Evolutionary conservation across 2,113 vertebrate species (phyloP).

Genomic region (Varanus komodoensis): DNA sequence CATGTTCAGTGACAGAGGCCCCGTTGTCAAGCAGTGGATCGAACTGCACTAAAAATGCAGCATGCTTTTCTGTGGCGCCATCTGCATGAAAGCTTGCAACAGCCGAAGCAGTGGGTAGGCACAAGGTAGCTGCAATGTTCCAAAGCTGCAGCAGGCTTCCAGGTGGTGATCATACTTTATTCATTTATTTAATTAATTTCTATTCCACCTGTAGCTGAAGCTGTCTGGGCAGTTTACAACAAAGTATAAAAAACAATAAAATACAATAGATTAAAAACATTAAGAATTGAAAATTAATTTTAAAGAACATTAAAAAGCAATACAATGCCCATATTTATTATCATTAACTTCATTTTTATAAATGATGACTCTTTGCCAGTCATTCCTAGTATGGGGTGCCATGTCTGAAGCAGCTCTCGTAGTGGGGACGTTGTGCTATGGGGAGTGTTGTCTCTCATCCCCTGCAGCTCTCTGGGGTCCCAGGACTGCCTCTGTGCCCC

Average conservation of each 20-base stretch:
- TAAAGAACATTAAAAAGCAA: too few species aligned
- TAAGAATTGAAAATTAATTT: too few species aligned
- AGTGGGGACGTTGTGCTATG: too few species aligned
- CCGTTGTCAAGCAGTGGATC: not conserved
- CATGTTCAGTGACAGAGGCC: not conserved
- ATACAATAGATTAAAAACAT: too few species aligned
- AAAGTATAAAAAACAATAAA: too few species aligned
- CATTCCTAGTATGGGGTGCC: not conserved
- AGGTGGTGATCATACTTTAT: too few species aligned
- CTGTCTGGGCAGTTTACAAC: too few species aligned
- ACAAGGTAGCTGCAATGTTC: not conserved
- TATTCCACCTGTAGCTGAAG: too few species aligned
- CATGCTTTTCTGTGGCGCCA: not conserved
- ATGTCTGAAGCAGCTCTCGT: too few species aligned
- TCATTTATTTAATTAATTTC: too few species aligned
- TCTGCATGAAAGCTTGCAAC: not conserved
- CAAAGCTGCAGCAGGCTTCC: not conserved
- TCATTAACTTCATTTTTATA: too few species aligned
- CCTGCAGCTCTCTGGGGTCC: not conserved
- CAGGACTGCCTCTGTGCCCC: not conserved
- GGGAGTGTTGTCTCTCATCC: not conserved
- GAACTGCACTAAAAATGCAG: not conserved
- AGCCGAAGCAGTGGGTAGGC: not conserved
- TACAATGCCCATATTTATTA: too few species aligned
- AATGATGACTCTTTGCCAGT: not conserved